A percentile compares a stretch with the other conserved stretches of the same genome.
Evolutionary conservation across 2,113 vertebrate species (phyloP).

Genomic region (Apaloderma vittatum): DNA sequence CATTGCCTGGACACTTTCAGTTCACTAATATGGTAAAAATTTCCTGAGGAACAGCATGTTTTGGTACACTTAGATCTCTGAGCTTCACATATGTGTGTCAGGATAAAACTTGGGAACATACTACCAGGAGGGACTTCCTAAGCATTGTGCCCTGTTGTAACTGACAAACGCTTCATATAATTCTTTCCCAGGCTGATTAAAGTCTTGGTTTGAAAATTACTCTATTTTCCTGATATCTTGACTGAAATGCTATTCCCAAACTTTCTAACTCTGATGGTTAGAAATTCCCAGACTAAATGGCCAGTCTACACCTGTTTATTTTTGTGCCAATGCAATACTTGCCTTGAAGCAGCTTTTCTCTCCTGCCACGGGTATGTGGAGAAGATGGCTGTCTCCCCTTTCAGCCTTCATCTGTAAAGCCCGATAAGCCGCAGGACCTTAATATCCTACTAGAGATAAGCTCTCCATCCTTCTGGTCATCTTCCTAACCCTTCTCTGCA

Average conservation of each 20-base stretch:
- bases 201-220: background rate
- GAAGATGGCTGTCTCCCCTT: background rate
- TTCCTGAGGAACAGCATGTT: background rate
- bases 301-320: background rate
- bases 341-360: background rate
- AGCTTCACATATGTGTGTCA: background rate
- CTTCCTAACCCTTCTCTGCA: background rate
- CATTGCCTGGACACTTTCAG: background rate
- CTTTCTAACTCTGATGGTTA: background rate
- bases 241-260: background rate
- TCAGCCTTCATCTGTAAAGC: background rate
- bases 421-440: background rate
- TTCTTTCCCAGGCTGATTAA: background rate
- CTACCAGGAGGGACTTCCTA: background rate
- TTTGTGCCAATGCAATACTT: background rate
- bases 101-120: background rate
- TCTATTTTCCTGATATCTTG: background rate
- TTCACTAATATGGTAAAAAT: background rate
- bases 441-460: background rate
- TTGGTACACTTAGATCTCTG: background rate
- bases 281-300: background rate
- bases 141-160: background rate
- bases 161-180: background rate
- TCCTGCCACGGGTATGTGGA: background rate
- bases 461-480: background rate